Evolutionary conservation across 2,113 vertebrate genomes (phyloP), one percentile per base, ranked within the genome.

Genomic region (Anolis carolinensis): DNA sequence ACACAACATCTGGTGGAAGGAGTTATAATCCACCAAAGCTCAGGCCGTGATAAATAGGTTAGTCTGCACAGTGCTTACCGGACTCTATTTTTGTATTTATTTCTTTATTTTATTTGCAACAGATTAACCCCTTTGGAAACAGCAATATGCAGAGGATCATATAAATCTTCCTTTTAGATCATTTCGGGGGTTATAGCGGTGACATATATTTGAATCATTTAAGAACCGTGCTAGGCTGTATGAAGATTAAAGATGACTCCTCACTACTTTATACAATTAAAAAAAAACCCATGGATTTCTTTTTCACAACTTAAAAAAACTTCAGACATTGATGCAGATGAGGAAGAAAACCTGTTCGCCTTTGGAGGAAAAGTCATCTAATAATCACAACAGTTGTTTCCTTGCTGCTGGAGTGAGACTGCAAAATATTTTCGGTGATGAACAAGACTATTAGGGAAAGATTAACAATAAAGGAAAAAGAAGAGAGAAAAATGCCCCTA

Each of bases 391-490:
- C 25, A 50, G 36, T 32, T 0, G 85, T 83, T 39, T 50, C 62
- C 74, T 85, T 73, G 23, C 36, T 21, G 7, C 11, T 52, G 50
- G 50, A 44, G 84, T 7, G 88, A 88, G 34, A 55, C 50, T 14
- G 7, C 59, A 67, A 50, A 82, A 87, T 34, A 0, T 72, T 8
- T 27, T 77, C 82, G 81, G 30, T 27, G n/a, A 78, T 74, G 68
- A 90, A 44, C 0, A 27, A 89, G 84, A 82, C 89, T 83, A 39
- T 30, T 3, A 39, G n/a, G 55, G 74, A 25, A 23, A 10, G 27
- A 72, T 70, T 72, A 20, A 62, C 0, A 0, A 6, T 52, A 21
- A 0, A 1, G 0, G 10, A 62, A n/a, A 34, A 27, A 27, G 65
- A 27, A 68, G 65, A 23, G 11, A 71, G 68, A 71, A 16, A 14